Evolutionary conservation across 2,888 invertebrate species (phyloP).

Genomic region (Spatulosminthurus flaviceps): DNA sequence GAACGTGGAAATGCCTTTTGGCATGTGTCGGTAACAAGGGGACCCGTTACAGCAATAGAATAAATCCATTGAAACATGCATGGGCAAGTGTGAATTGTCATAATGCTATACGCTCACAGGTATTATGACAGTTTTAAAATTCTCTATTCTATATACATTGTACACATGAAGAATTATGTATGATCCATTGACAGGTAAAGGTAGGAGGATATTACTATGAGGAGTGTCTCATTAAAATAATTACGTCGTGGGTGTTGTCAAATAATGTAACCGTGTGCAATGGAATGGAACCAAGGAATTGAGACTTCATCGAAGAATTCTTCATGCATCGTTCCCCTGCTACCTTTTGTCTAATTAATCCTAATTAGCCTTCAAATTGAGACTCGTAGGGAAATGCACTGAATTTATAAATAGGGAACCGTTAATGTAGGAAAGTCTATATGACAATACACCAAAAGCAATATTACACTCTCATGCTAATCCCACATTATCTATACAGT

Average conservation of each 20-base stretch:
- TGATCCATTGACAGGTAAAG: slow-evolving; percentile 9
- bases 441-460: not conserved
- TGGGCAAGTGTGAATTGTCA: not conserved
- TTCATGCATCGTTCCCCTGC: not conserved
- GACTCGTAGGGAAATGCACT: slow-evolving; percentile 5
- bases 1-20: not conserved
- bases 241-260: slow-evolving; percentile 26
- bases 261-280: not conserved
- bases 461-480: not conserved
- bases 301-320: slow-evolving; percentile 12
- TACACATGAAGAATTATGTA: not conserved
- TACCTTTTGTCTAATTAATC: slow-evolving; percentile 14
- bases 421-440: not conserved
- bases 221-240: slow-evolving; percentile 32
- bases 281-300: not conserved
- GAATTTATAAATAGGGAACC: slow-evolving; percentile 13
- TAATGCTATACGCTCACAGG: not conserved
- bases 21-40: not conserved
- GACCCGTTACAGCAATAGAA: not conserved
- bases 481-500: too few species aligned
- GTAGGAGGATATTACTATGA: slow-evolving; percentile 2
- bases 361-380: not conserved
- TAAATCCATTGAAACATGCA: not conserved
- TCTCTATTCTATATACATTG: too few species aligned
- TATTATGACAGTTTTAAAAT: slow-evolving; percentile 13